Evolutionary conservation across 1,140 invertebrate genomes (phyloP).

Genomic region (Trypoxylus dichotomus): DNA sequence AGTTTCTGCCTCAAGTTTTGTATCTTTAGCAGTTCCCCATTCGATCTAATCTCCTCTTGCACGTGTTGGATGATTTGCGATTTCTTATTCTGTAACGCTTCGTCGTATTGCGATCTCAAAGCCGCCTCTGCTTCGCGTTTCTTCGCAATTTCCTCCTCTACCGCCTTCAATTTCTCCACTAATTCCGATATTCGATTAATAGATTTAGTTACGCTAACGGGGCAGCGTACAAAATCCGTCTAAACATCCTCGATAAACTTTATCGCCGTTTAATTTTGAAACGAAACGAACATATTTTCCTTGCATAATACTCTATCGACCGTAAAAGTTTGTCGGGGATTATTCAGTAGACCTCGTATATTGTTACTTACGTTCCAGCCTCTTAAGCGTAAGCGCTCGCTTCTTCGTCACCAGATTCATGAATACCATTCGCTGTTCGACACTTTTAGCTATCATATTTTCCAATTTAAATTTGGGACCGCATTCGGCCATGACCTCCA

Average conservation of each 20-base stretch:
- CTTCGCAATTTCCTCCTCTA: conserved; percentile 40
- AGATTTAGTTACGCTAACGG: not conserved
- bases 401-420: conserved; percentile 44
- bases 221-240: not conserved
- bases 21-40: conserved; percentile 40
- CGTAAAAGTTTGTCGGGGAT: not conserved
- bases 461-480: conserved; percentile 43
- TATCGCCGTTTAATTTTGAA: no score
- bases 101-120: conserved; percentile 46
- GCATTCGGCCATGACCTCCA: conserved; percentile 44
- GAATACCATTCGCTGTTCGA: conserved; percentile 37
- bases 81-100: conserved; percentile 45
- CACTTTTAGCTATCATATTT: conserved; percentile 33
- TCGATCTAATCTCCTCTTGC: conserved; percentile 41
- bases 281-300: no score
- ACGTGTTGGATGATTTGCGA: conserved; percentile 39
- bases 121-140: conserved; percentile 41
- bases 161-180: conserved; percentile 45
- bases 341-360: not conserved
- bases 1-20: conserved; percentile 43
- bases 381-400: conserved; percentile 43
- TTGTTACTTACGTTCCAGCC: conserved; percentile 46
- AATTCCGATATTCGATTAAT: not conserved
- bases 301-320: no score
- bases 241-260: no score